Evolutionary conservation across 2,888 invertebrate genomes (phyloP), one percentile per base, ranked within the genome.

Genomic region (Heteromurus nitidus): DNA sequence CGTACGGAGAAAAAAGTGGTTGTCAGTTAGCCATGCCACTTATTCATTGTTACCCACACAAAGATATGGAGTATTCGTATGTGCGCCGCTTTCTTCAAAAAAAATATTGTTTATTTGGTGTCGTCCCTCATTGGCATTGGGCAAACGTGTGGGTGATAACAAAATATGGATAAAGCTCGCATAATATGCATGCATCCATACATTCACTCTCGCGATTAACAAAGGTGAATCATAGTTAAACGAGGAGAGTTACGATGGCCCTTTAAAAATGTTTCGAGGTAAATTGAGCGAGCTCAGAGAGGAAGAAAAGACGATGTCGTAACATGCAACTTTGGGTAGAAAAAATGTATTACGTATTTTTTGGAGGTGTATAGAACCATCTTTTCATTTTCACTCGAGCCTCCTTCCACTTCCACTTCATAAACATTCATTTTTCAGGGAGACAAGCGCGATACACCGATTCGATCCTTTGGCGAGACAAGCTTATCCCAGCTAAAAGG

Each of bases 361-460:
- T n/a, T n/a, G n/a, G n/a, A n/a, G 24, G 30, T 16, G 3, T 58
- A 36, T 44, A 62, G 18, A 20, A 44, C 42, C 22, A 18, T 62
- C 11, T 11, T 13, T 11, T 31, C 18, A 62, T 31, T 9, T 30
- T 9, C 7, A 30, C 9, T 3, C 31, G 20, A 62, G 31, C 62
- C 24, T 16, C 24, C 24, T 24, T 55, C 31, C 9, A 62, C 62
- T 31, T 11, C 13, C 22, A 73, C 36, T 62, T 73, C 72, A 73
- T 73, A 73, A 73, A 73, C 72, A 73, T 73, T 73, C 24, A 73
- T 73, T 62, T 62, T 24, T 24, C 22, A 16, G 1, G 13, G 31
- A 31, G 3, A n/a, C 47, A 3, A 3, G 16, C 7, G n/a, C 16
- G n/a, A 11, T n/a, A 47, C 11, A 47, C n/a, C 7, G 7, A 9